Base-by-base conservation (phyloP, 2,113 vertebrate genomes). In the Centrocercus urophasianus region DNA sequence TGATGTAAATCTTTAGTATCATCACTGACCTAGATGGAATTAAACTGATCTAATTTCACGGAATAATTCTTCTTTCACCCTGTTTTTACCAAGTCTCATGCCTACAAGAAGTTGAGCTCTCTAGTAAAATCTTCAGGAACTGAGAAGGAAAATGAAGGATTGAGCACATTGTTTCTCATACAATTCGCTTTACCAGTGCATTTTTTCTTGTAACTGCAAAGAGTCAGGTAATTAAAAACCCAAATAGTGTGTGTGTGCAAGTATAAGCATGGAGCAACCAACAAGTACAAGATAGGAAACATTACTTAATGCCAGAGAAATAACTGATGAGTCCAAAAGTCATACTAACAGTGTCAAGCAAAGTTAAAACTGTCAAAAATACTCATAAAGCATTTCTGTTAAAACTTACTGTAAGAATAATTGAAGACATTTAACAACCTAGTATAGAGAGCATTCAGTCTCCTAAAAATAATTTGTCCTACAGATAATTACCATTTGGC, bases 401-500 rank as follows among this genome's bases (percentile, higher is more conserved):
- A 75, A 89, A 87, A 45, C 7, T 36, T 92, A 54, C 18, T 1
- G 2, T 70, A 56, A 88, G n/a, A 20, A 63, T 90, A 86, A 88
- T 61, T 86, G 81, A 93, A 81, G 65, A 75, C 17, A 72, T 95
- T 93, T 80, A 75, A 48, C 54, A 86, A 71, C 42, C 84, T 82
- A 64, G 16, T 57, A 28, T 7, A 88, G 40, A 0, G 10, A 93
- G 73, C 13, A 90, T 71, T 64, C 59, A 69, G 67, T 59, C 80
- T 71, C 63, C 60, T 69, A 88, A 95, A 95, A 92, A 65, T 80
- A 91, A 84, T 91, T 93, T 95, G 45, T 71, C 93, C 17, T 79
- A 47, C 60, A 79, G 69, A 80, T 79, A 93, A 95, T 95, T 95
- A 45, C 60, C 60, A 89, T 59, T 93, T 93, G 90, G 50, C 30